phyloP scores from a whole-genome alignment of 2,888 invertebrate genomes.

The Antitype chi region DNA sequence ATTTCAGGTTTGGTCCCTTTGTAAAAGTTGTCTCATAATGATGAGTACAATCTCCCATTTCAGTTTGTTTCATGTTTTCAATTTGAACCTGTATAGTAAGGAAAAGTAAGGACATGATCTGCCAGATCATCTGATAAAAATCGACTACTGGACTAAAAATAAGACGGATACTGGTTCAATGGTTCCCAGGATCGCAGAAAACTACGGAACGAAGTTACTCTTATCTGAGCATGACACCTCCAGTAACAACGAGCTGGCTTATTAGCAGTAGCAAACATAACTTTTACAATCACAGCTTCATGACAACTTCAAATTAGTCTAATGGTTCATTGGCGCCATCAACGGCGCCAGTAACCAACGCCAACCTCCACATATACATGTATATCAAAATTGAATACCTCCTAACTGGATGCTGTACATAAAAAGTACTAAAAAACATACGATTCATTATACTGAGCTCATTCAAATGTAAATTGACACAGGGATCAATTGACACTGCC shows the following conservation, averaged over 20 bases:
- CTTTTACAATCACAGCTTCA: not conserved
- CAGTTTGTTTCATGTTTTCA: too few relatives aligned
- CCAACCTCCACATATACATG: not conserved
- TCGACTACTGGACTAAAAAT: too few relatives aligned
- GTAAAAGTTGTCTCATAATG: too few relatives aligned
- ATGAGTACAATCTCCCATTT: too few relatives aligned
- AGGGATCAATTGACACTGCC: slow-evolving; percentile 45
- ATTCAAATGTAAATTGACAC: slow-evolving; percentile 28
- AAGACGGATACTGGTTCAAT: not conserved
- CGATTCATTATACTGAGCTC: slow-evolving; percentile 14
- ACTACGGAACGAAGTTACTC: not conserved
- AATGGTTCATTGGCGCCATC: not conserved
- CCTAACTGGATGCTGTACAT: not conserved
- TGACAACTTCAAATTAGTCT: not conserved
- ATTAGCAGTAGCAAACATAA: not conserved
- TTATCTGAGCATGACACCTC: not conserved
- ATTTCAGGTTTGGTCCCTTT: too few relatives aligned
- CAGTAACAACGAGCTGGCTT: not conserved
- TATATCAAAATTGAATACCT: slow-evolving; percentile 1
- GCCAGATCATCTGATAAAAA: too few relatives aligned
- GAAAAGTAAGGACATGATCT: too few relatives aligned
- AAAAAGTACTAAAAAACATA: slow-evolving; percentile 13
- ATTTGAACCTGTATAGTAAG: too few relatives aligned
- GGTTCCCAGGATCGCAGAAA: not conserved
- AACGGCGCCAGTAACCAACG: not conserved